These are phyloP conservation scores for Ametastegia equiseti DNA, from an alignment of 2,888 invertebrate genomes.

Conservation along the genomic window DNA sequence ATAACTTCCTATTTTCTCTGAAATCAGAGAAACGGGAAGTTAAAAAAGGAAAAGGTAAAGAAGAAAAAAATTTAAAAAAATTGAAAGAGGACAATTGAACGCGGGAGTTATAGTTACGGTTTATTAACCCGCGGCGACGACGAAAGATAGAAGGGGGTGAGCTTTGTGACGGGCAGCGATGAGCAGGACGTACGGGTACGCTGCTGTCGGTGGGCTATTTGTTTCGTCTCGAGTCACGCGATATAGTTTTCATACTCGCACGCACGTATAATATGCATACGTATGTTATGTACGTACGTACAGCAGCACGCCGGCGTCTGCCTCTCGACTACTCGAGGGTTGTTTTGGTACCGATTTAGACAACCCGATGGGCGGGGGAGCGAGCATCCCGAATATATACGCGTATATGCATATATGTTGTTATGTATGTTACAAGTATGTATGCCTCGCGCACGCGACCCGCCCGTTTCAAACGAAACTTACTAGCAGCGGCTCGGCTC, in stretches of 20 bases:
- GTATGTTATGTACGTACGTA: too few species aligned
- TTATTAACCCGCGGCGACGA: background rate
- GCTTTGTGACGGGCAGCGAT: background rate
- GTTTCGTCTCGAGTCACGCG: background rate
- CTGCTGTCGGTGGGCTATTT: too few species aligned
- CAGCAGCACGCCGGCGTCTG: constrained; percentile 16
- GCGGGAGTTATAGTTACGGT: too few species aligned
- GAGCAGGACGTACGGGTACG: too few species aligned
- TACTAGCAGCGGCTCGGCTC: background rate
- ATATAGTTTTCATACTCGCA: too few species aligned
- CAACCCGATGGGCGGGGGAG: constrained; percentile 19
- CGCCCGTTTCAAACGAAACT: background rate
- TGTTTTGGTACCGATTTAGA: constrained; percentile 47
- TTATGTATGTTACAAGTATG: background rate
- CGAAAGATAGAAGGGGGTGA: background rate
- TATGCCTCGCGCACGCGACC: background rate
- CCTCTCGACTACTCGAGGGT: constrained; percentile 22
- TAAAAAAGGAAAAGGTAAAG: too few species aligned
- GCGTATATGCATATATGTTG: background rate
- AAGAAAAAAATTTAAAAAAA: too few species aligned
- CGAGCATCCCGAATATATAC: constrained; percentile 1
- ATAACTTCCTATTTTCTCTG: too few species aligned
- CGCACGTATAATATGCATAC: too few species aligned
- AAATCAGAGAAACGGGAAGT: too few species aligned
- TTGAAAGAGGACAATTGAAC: too few species aligned